Evolutionary conservation across 1,140 invertebrate species (phyloP), one percentile per base, ranked within the genome.

Genomic region (Zaprionus tsacasi): DNA sequence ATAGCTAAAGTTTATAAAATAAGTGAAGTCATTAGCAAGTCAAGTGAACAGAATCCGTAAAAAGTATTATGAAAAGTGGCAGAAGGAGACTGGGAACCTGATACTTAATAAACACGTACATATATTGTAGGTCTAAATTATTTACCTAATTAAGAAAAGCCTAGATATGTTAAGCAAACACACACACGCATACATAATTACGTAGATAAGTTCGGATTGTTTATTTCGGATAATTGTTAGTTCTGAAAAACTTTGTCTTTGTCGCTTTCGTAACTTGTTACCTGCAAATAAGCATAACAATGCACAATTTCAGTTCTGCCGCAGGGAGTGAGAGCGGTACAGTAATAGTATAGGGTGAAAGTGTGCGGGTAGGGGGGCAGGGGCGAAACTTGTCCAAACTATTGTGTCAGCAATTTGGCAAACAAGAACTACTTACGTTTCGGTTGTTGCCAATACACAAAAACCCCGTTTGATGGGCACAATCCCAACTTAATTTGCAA

Each of bases 401-500:
- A 56, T 73, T 73, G 70, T 69, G 57, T 56, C 65, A 61, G 64
- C 60, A 70, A 76, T 71, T 68, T 76, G 57, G 52, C 45, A 67
- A 58, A 36, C 38, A 50, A 61, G 30, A 60, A 55, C 54, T 56
- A 27, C 56, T 59, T 67, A 60, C 45, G 25, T 38, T 61, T 13
- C n/a, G 15, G 3, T 13, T 43, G 25, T 58, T 59, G 75, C 48
- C 75, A 81, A 86, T 78, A 70, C 69, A 58, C 33, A 65, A 56
- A 35, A 60, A 33, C 63, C 43, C 63, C 43, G 80, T 81, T 80
- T 76, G 52, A 65, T 50, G 70, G 48, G 63, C 45, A 17, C 45
- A 17, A 50, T 50, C 17, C n/a, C 78, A 85, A 83, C 73, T 85
- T 85, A 81, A 85, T 83, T 83, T 78, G 72, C 63, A 50, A 58